Base-by-base conservation (phyloP, 1,140 invertebrate species). In the Hesperophylax magnus region DNA sequence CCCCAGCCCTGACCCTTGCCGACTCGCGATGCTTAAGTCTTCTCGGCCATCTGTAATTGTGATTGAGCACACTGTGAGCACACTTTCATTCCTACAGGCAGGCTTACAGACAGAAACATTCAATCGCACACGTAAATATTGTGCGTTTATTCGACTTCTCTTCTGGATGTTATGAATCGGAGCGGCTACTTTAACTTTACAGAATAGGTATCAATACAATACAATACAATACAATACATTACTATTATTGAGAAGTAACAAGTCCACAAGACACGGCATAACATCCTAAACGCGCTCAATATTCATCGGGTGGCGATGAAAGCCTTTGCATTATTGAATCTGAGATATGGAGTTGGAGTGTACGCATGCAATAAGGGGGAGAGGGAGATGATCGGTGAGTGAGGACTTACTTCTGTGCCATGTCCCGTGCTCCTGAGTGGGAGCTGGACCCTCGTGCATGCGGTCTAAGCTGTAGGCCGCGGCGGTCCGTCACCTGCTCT, bases 261-360 rank as follows among this genome's bases (percentile, higher is more conserved):
- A 72, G 47, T 54, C 65, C 63, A 20, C 77, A 52, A 74, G 78
- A 74, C 78, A 54, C 78, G 67, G 39, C 80, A 77, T 76, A 69
- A 77, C 80, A 77, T 77, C 80, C 80, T 60, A 65, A 34, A 86
- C 87, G 86, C 88, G 87, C 86, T 87, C 88, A 88, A 88, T 89
- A 87, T 85, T 87, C 86, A 87, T 85, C 86, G 87, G 85, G 69
- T 88, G 88, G 86, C 89, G 88, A 90, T 88, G 88, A 90, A 90
- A 90, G 89, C 89, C 89, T 89, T 88, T 88, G 87, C 88, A 90
- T 89, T 86, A 86, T 85, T 85, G 88, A 72, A 58, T 60, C 27
- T 47, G 54, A 58, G 24, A 58, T 27, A 72, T 53, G 22, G 53
- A 31, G 17, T 14, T 60, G 24, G 76, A 77, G n/a, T 34, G 7